Evolutionary conservation across 2,888 invertebrate species (phyloP), one percentile per base, ranked within the genome.

Genomic region (Pherbina coryleti): DNA sequence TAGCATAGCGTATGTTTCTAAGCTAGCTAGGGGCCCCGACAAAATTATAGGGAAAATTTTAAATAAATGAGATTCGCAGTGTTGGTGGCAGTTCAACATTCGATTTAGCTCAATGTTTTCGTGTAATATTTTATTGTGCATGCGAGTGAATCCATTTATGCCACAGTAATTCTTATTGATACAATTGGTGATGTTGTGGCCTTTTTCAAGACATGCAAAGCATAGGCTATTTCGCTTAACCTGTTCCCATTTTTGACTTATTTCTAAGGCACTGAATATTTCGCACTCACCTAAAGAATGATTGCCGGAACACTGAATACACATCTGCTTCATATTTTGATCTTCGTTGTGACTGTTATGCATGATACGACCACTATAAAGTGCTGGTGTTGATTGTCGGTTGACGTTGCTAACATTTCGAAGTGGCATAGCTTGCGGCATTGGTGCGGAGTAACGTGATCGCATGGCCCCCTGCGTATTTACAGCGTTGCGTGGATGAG

Each of bases 191-290:
- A 73, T 8, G 22, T n/a, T 67, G 25, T 77, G 77, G n/a, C 71
- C 70, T 31, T 60, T 70, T 7, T 53, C 25, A 2, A 76, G 28
- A n/a, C 70, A 76, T 11, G 53, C 44, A 70, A 70, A 76, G 60
- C 71, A 74, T 8, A 74, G 31, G 1, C 64, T 44, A 51, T 64
- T 44, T 19, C 44, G 19, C n/a, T 62, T 74, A 2, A 72, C 72
- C 5, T 22, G 14, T 8, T n/a, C 14, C 37, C 4, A 31, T n/a
- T 72, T 37, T 19, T 31, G n/a, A 19, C 31, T 1, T 19, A 11
- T 11, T 25, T 8, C 17, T 4, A 60, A 11, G 57, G 34, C 17
- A n/a, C 9, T 22, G 60, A 69, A 75, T 69, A 44, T n/a, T 51
- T 22, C 9, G 37, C 69, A 75, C 28, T 69, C 75, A 14, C 9